Conservation (phyloP, 2,888 invertebrate species). For the Zaprionus obscuricornis region DNA sequence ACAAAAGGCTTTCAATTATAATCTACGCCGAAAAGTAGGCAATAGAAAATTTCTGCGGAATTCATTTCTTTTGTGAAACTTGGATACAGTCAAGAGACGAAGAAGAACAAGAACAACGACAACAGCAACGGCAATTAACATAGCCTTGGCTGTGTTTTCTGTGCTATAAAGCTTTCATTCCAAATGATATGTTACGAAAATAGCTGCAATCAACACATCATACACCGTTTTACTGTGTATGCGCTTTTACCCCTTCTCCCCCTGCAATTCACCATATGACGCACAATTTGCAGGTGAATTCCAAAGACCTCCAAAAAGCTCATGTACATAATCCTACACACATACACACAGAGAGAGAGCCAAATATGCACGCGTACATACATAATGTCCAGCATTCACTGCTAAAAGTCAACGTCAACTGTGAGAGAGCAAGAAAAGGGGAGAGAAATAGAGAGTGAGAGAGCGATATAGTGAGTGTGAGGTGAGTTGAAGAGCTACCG, state of each 20-base stretch:
- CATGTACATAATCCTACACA: background rate
- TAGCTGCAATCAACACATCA: conserved; percentile 27
- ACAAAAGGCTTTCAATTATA: no score
- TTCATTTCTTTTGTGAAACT: no score
- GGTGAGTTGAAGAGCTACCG: conserved; percentile 30
- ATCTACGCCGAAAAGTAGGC: no score
- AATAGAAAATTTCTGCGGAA: no score
- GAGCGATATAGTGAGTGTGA: background rate
- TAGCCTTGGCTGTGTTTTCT: conserved; percentile 24
- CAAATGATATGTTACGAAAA: conserved; percentile 31
- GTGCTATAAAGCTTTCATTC: conserved; percentile 3
- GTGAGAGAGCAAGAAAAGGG: background rate
- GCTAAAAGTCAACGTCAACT: conserved; percentile 29
- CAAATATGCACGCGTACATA: background rate
- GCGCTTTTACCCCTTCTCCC: background rate
- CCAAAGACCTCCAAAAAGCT: conserved; percentile 27
- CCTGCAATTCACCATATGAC: conserved; percentile 24
- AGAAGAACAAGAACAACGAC: no score
- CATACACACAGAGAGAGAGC: background rate
- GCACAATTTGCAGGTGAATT: conserved; percentile 47
- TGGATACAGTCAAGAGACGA: no score
- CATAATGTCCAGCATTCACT: conserved; percentile 2
- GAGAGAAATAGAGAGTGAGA: background rate
- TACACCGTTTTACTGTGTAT: background rate
- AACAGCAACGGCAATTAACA: no score